Base-by-base conservation (phyloP, 2,888 invertebrate species). In the Ormyrus nitidulus region DNA sequence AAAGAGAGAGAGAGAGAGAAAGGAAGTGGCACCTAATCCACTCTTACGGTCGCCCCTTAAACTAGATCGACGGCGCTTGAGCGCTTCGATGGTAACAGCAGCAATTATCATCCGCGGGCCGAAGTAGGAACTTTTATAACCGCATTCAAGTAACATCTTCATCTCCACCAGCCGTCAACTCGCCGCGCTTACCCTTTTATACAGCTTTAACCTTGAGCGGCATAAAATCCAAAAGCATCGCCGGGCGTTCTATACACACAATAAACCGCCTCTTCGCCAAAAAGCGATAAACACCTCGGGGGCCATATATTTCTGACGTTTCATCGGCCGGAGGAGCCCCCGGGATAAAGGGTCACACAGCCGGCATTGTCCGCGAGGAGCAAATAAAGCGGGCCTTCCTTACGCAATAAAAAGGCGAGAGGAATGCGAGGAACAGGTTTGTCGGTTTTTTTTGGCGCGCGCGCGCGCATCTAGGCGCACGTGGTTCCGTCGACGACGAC, bases 31-130 rank as follows among this genome's bases (percentile, higher is more conserved):
- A 83, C 83, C 85, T 86, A 84, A 85, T 85, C 83, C 88, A 83
- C 89, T 88, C 89, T 89, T 85, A 86, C 88, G 89, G 87, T 81
- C 65, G 78, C 81, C 74, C 71, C 83, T 81, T 83, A 86, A 89
- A 89, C 88, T 88, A 88, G 82, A 83, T 84, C 74, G 83, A 64
- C 83, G 58, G 48, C 49, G 13, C 58, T 62, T 10, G 65, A 48
- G 59, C 34, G 81, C 78, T 87, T 83, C 64, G 83, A 81, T 77
- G 87, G 85, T 87, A 87, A 82, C 70, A 82, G 46, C 69, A 4
- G 59, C 77, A 82, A 82, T 82, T 82, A 82, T 82, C 82, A 62
- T 79, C 81, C 48, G 82, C 56, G 11, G 81, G 53, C 70, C 48
- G 48, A 77, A 75, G 80, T 77, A 75, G 76, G 83, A 81, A 79